These are phyloP conservation scores for Paedocypris sp. DNA, from an alignment of 2,113 vertebrate genomes.

Conservation along the genomic window DNA sequence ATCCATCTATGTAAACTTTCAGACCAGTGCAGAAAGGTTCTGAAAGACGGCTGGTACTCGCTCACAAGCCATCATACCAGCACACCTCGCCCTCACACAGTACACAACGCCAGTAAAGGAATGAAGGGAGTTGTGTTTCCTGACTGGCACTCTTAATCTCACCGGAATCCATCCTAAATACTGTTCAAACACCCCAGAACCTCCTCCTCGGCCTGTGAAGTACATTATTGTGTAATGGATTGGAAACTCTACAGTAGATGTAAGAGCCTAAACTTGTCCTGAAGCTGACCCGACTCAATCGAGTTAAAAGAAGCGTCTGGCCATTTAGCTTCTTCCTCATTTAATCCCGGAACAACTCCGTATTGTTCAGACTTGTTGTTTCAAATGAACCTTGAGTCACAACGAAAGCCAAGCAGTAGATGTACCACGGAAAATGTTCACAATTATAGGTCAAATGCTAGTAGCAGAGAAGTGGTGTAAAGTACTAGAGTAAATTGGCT, in stretches of 20 bases:
- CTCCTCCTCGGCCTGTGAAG: neutral
- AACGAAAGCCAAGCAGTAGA: no score
- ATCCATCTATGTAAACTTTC: no score
- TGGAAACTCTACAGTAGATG: neutral
- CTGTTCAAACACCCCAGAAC: neutral
- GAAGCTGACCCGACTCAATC: neutral
- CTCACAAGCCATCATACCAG: slow-evolving; percentile 13
- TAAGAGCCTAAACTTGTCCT: neutral
- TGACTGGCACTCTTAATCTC: neutral
- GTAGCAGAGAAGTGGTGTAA: no score
- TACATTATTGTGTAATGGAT: neutral
- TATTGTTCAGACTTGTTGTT: no score
- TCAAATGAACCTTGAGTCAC: no score
- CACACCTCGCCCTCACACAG: neutral
- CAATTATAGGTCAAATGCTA: no score
- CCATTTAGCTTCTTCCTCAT: no score
- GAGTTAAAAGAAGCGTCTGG: no score
- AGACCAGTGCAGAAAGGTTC: no score
- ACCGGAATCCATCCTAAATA: neutral
- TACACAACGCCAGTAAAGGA: neutral
- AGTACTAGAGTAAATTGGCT: no score
- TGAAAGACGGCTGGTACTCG: slow-evolving; percentile 35
- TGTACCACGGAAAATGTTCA: no score
- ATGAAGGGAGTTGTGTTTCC: neutral
- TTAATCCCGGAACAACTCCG: no score